Evolutionary conservation across 2,797 vertebrate species (phyloP), one percentile per base, ranked within the genome.

Genomic region (Limnodromus scolopaceus): DNA sequence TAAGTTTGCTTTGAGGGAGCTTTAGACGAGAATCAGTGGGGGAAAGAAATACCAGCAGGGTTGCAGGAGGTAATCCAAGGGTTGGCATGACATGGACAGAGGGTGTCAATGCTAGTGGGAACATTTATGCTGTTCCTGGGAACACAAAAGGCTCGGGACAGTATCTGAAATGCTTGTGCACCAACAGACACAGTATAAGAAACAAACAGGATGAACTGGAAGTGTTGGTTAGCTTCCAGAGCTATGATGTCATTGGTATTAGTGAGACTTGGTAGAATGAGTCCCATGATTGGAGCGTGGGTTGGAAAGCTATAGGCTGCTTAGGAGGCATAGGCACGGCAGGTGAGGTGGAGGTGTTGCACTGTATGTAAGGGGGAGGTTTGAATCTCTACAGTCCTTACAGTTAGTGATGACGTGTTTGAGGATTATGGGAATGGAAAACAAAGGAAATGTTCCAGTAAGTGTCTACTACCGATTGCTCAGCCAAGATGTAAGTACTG

Each of bases 141-240:
- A 77, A 57, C 48, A 22, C 1, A 2, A 16, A 22, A 16, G 49
- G 20, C 28, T 81, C 22, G n/a, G 41, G 22, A 61, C 9, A 1
- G 0, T 53, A 13, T 34, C 30, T 41, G n/a, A 46, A 60, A 20
- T 61, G 27, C 32, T 61, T 43, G 9, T 54, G 54, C 5, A 32
- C 8, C 36, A 13, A 2, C 1, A 4, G 19, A 28, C 0, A 0
- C 48, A 38, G 54, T 68, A 22, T n/a, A 46, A 68, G 61, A 55
- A 74, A 54, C 13, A 36, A 36, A 15, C 68, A 28, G 41, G n/a
- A 28, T 55, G 54, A 80, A 46, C 48, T 68, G 36, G 30, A 80
- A 91, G 27, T 3, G 2, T 43, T 49, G 57, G 24, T 46, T 13
- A 46, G 24, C 30, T 75, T 10, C 34, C 30, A 54, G 48, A 60